phyloP scores from a whole-genome alignment of 2,888 invertebrate genomes.

The Calameuta pallipes region DNA sequence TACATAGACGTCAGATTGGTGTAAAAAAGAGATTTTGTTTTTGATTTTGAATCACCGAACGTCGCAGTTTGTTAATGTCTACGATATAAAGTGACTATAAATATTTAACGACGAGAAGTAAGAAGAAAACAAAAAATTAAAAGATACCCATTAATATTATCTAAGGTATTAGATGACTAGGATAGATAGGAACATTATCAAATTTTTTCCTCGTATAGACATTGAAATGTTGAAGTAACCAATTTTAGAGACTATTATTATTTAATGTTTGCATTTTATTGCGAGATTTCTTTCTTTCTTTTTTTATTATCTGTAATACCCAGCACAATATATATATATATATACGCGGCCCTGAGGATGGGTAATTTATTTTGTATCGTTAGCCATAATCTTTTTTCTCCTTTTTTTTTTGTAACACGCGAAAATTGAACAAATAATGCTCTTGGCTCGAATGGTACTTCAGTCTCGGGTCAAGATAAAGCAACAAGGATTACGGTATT shows the following conservation, averaged over 20 bases:
- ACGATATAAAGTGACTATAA: constrained; percentile 2
- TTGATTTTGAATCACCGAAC: not conserved
- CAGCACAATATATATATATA: not conserved
- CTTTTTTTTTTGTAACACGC: not conserved
- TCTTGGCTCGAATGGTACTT: not conserved
- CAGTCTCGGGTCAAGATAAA: not conserved
- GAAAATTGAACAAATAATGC: not conserved
- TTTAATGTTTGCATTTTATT: constrained; percentile 45
- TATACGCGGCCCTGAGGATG: not conserved
- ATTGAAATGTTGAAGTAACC: constrained; percentile 52
- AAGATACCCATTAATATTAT: constrained; percentile 35
- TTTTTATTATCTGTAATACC: not conserved
- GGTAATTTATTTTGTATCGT: constrained; percentile 34
- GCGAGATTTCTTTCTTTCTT: not conserved
- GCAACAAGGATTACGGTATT: not conserved
- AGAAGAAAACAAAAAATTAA: constrained; percentile 16
- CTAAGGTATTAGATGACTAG: constrained; percentile 53
- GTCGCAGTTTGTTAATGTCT: not conserved
- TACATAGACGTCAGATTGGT: not conserved
- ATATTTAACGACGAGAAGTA: not conserved
- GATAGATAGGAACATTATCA: constrained; percentile 62
- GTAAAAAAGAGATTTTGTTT: not conserved
- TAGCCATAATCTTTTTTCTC: constrained; percentile 9
- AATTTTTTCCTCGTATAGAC: constrained; percentile 56
- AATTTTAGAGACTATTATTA: constrained; percentile 54